Evolutionary conservation across 1,140 invertebrate genomes (phyloP), one percentile per base, ranked within the genome.

Genomic region (Heliconius hewitsoni): DNA sequence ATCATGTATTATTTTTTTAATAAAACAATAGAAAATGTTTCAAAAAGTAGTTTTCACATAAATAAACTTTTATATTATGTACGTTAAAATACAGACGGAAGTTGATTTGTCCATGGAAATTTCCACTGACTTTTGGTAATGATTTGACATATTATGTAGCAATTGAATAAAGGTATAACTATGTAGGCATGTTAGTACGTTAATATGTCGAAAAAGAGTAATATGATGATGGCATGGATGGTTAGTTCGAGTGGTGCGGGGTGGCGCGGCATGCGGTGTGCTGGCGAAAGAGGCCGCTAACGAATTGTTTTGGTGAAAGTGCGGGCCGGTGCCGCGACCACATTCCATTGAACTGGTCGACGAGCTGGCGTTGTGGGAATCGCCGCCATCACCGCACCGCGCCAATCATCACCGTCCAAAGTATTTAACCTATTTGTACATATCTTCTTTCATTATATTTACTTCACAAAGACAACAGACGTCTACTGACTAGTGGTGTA

Each of bases 231-330:
- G 84, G 86, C 87, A 90, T n/a, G n/a, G n/a, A n/a, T n/a, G n/a
- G n/a, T 75, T 74, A 60, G 60, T 73, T 39, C 18, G 76, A 75
- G 84, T 82, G 84, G 80, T 81, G 82, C 83, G 85, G 87, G 84
- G 85, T 79, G 82, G 82, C 73, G 83, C 82, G 84, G 86, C 78
- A 87, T 77, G 86, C 88, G 86, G 90, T 86, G 86, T 88, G 84
- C 86, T 92, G 90, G 89, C 88, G 91, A 92, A 91, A 91, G 91
- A 93, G 91, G 89, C 90, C 90, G 90, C 90, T 90, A 92, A 93
- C 93, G 93, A 94, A 93, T 94, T 94, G 93, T 94, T 94, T 94
- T 94, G 93, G 91, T 94, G 91, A 94, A 94, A 94, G 93, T 94
- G 89, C 91, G 91, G 87, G 87, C 88, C 91, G 90, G 90, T 93